Evolutionary conservation across 2,888 invertebrate genomes (phyloP), one percentile per base, ranked within the genome.

Genomic region (Chrysotoxum bicinctum): DNA sequence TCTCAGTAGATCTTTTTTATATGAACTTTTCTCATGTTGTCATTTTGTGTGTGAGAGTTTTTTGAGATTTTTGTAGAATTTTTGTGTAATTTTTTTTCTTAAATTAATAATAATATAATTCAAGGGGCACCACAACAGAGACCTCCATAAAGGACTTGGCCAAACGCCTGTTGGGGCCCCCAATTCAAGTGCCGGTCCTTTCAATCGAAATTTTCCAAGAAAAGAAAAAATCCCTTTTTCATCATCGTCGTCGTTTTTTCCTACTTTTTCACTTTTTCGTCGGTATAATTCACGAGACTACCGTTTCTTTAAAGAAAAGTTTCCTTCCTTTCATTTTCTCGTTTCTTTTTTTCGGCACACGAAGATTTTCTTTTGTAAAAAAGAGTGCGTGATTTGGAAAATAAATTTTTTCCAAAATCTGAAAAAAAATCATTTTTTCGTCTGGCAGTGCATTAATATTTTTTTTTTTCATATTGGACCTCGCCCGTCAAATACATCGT

Each of bases 401-500:
- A 30, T 56, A 52, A 43, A 74, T 35, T n/a, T 50, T 50, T 66
- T 66, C 21, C 43, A 81, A 74, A 62, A 58, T 37, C 43, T 43
- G 37, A 62, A 66, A 82, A 40, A 45, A 66, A 66, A 45, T n/a
- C 26, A 68, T 75, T 84, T 66, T 72, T 43, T 64, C 54, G 58
- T 70, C 73, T 82, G 74, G 86, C 78, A 86, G 82, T 82, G 82
- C 82, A 78, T 83, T 77, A 77, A 77, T 73, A 82, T 70, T 50
- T 66, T 69, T 87, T 88, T 26, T 89, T 90, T 89, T 89, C 88
- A 87, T 89, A 90, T 89, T 89, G 90, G 90, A 89, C 91, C 91
- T 91, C 91, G 91, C 91, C 91, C 91, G 91, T 91, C 89, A 88
- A 88, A 89, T 89, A 88, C 87, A 87, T 78, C 87, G 81, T 84